Evolutionary conservation across 2,888 invertebrate species (phyloP).

Genomic region (Hybos culiciformis): DNA sequence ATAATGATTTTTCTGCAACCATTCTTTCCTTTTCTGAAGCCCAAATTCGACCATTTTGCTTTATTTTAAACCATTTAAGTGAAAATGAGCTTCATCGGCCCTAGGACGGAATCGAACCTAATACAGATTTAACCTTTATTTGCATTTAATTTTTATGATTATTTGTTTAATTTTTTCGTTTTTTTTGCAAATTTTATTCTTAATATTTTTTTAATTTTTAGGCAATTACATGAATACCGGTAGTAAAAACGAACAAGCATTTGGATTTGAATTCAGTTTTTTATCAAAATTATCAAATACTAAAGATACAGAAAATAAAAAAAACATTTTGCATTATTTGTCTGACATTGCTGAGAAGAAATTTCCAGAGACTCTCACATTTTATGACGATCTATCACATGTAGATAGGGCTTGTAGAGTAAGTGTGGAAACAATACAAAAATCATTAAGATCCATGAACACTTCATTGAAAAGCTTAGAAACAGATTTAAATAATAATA

Average conservation of each 20-base stretch:
- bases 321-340: constrained; percentile 83
- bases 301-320: constrained; percentile 88
- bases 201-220: too few species aligned
- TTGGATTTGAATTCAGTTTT: constrained; percentile 93
- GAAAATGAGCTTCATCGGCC: too few species aligned
- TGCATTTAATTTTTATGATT: too few species aligned
- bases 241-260: constrained; percentile 82
- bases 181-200: too few species aligned
- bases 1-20: too few species aligned
- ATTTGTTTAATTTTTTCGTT: too few species aligned
- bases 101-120: too few species aligned
- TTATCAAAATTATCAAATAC: constrained; percentile 81
- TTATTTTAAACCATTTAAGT: too few species aligned
- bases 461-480: constrained; percentile 76
- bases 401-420: constrained; percentile 80
- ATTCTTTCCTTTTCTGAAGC: too few species aligned
- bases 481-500: constrained; percentile 75
- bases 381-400: constrained; percentile 80
- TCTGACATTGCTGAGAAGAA: constrained; percentile 78
- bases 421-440: constrained; percentile 68
- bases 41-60: too few species aligned
- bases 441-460: constrained; percentile 73
- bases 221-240: constrained; percentile 98
- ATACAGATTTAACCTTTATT: too few species aligned
- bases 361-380: constrained; percentile 70